A percentile compares a stretch with the other conserved stretches of the same genome.
Conservation (phyloP, 2,888 invertebrate species). For the Cantharis nigra region DNA sequence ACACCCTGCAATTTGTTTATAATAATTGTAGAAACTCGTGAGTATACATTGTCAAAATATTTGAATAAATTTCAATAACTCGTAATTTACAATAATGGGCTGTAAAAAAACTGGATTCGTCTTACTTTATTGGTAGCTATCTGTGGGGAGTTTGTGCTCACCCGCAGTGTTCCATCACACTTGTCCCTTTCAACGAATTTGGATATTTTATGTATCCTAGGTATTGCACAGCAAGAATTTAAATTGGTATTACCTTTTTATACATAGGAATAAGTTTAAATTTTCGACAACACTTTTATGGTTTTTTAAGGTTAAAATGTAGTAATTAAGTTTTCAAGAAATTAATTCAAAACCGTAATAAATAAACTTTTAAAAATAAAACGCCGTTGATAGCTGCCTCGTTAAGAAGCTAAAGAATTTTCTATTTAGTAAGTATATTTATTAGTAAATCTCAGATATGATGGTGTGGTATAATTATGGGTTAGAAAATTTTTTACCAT, state of each 20-base stretch:
- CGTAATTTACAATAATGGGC: constrained; percentile 47
- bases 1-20: constrained; percentile 45
- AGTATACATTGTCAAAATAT: constrained; percentile 45
- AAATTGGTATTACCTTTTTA: constrained; percentile 7
- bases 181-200: constrained; percentile 51
- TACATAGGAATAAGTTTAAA: not conserved
- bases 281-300: not conserved
- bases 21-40: constrained; percentile 43
- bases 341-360: not conserved
- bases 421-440: not conserved
- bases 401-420: not conserved
- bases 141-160: constrained; percentile 47
- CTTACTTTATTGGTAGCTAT: constrained; percentile 49
- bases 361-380: not conserved
- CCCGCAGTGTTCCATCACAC: constrained; percentile 50
- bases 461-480: too few relatives aligned
- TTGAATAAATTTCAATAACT: constrained; percentile 54
- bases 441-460: too few relatives aligned
- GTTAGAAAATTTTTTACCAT: too few relatives aligned
- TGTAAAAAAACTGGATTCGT: constrained; percentile 46
- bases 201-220: constrained; percentile 41
- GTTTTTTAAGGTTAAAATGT: not conserved
- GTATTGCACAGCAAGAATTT: constrained; percentile 23
- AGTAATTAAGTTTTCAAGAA: not conserved
- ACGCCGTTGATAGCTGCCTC: not conserved